phyloP scores from a whole-genome alignment of 2,888 invertebrate species.

The Eledona agricola region DNA sequence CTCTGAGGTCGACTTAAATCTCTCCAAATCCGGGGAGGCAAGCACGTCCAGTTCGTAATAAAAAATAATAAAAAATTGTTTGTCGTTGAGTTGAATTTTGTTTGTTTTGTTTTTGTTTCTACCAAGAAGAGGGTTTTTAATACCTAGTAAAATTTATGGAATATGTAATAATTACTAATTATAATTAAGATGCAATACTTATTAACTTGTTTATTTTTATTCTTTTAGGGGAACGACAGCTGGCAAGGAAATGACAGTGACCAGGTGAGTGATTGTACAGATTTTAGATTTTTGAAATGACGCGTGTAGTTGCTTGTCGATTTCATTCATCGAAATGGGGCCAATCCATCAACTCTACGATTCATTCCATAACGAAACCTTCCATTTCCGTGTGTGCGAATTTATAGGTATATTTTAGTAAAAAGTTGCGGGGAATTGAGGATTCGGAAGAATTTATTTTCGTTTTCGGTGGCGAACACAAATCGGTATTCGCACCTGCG shows the following conservation, averaged over 20 bases:
- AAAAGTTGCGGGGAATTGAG: constrained; percentile 40
- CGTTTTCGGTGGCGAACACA: constrained; percentile 39
- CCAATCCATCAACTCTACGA: constrained; percentile 10
- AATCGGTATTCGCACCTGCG: constrained; percentile 43
- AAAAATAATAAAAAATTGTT: no score
- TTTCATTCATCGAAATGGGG: constrained; percentile 1
- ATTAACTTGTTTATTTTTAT: constrained; percentile 15
- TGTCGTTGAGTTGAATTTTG: no score
- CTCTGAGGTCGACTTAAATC: constrained; percentile 20
- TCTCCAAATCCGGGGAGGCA: constrained; percentile 7
- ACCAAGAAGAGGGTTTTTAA: no score
- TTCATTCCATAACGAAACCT: constrained; percentile 17
- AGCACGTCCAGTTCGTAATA: constrained; percentile 22
- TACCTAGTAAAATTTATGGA: no score
- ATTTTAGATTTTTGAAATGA: constrained; percentile 10
- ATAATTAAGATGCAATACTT: neutral
- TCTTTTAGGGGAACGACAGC: constrained; percentile 67
- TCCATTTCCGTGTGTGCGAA: constrained; percentile 22
- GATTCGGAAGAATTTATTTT: constrained; percentile 43
- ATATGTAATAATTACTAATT: no score
- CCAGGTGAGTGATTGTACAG: constrained; percentile 64
- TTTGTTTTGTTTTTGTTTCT: no score
- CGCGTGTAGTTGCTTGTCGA: constrained; percentile 24
- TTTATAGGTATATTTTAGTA: constrained; percentile 31
- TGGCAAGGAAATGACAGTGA: constrained; percentile 71